Evolutionary conservation across 2,888 invertebrate species (phyloP), one percentile per base, ranked within the genome.

Genomic region (Anorthoa munda): DNA sequence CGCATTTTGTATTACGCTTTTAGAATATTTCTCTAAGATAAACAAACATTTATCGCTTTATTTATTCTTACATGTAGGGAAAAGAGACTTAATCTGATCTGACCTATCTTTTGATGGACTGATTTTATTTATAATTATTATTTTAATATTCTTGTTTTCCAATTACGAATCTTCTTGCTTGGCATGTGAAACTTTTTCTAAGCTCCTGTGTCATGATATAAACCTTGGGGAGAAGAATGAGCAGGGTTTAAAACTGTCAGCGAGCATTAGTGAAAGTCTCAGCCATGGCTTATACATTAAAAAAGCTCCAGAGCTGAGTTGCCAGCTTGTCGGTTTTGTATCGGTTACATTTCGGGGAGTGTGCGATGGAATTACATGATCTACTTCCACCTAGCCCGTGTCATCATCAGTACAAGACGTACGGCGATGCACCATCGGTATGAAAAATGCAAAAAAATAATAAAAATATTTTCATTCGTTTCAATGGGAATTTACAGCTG

Each of bases 1-100:
- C 67, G 31, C 77, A 81, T 84, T 80, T 70, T 66, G 79, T 81
- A 75, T 39, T 65, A 83, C 86, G 79, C 77, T 86, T 87, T 86
- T 84, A 86, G 86, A 87, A 82, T 79, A 83, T 85, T 83, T 79
- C 68, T 61, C 59, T 77, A 71, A 69, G 2, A 61, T 75, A 83
- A 85, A 85, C 72, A 86, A 17, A 74, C 56, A 68, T 74, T 74
- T 64, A 72, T 79, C 67, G 56, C 12, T 63, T 59, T 71, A 50
- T 21, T 53, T 59, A 58, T 75, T 64, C 11, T n/a, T 17, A 56
- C 58, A 48, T 21, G 4, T 46, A 21, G 39, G 23, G 15, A 46
- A 48, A 45, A 56, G 15, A 0, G 23, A 50, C 39, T 60, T 60
- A n/a, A 64, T 65, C 60, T 60, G 21, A 56, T 26, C 48, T 68